Evolutionary conservation across 2,797 vertebrate species (phyloP).

Genomic region (Leptodactylus fallax): DNA sequence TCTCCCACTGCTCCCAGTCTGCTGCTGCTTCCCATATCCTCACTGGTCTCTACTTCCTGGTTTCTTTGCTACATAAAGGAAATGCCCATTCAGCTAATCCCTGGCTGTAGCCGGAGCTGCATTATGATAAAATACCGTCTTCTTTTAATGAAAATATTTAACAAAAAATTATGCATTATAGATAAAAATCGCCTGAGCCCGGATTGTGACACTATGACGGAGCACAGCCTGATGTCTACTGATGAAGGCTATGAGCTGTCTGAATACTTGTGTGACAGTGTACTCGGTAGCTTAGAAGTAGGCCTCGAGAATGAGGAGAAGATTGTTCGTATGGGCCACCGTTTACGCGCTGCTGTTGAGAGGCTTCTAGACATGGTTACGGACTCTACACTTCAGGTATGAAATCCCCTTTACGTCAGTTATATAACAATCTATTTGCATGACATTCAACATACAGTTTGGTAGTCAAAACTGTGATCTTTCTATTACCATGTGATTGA

Average conservation of each 20-base stretch:
- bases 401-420: neutral
- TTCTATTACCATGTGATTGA: neutral
- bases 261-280: conserved; percentile 88
- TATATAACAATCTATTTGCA: too few relatives aligned
- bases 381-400: conserved; percentile 87
- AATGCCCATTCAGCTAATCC: too few relatives aligned
- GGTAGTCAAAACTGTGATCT: too few relatives aligned
- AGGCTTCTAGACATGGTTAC: conserved; percentile 87
- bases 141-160: too few relatives aligned
- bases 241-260: conserved; percentile 85
- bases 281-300: conserved; percentile 83
- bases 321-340: conserved; percentile 77
- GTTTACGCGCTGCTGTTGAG: conserved; percentile 84
- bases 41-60: too few relatives aligned
- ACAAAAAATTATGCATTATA: neutral
- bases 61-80: too few relatives aligned
- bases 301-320: conserved; percentile 82
- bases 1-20: too few relatives aligned
- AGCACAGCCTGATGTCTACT: conserved; percentile 72
- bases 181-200: conserved; percentile 66
- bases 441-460: too few relatives aligned
- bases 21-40: too few relatives aligned
- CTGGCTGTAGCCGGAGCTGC: too few relatives aligned
- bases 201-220: conserved; percentile 66
- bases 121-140: too few relatives aligned